These are phyloP conservation scores for Ceratina australensis DNA, from an alignment of 1,140 invertebrate species.

Conservation along the genomic window DNA sequence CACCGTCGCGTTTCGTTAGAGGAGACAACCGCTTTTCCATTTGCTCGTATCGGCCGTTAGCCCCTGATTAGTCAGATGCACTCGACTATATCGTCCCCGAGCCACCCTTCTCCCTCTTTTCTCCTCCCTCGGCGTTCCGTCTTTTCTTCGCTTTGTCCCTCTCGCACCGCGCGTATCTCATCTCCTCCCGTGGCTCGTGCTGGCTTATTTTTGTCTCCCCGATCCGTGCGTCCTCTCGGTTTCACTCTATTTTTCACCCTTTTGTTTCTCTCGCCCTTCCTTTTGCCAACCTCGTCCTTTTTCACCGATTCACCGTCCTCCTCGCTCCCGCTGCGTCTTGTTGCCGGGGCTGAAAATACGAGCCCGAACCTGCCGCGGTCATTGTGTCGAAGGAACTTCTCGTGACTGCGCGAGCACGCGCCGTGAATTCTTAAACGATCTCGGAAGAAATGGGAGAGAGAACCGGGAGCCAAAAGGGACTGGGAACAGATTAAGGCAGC, in stretches of 20 bases:
- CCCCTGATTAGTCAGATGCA: slow-evolving; percentile 52
- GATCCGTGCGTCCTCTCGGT: background rate
- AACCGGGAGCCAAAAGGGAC: background rate
- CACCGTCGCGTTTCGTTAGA: slow-evolving; percentile 64
- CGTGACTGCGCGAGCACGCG: slow-evolving; percentile 37
- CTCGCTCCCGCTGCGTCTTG: background rate
- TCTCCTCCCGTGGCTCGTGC: background rate
- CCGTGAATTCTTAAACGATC: slow-evolving; percentile 49
- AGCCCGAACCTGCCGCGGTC: slow-evolving; percentile 20
- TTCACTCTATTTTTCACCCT: slow-evolving; percentile 38
- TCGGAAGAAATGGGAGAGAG: background rate
- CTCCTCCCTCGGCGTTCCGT: background rate
- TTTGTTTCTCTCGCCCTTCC: background rate
- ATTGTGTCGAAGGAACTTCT: slow-evolving; percentile 48
- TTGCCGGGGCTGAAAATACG: slow-evolving; percentile 36
- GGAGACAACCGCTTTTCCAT: slow-evolving; percentile 54
- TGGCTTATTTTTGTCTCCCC: slow-evolving; percentile 5
- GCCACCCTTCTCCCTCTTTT: background rate
- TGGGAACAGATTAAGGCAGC: background rate
- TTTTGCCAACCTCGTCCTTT: background rate
- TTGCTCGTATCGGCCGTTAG: slow-evolving; percentile 47
- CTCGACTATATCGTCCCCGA: slow-evolving; percentile 23
- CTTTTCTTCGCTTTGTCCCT: background rate
- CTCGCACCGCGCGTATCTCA: background rate
- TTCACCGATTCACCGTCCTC: background rate